Base-by-base conservation (phyloP, 1,140 invertebrate genomes). In the Aphidius ervi region DNA sequence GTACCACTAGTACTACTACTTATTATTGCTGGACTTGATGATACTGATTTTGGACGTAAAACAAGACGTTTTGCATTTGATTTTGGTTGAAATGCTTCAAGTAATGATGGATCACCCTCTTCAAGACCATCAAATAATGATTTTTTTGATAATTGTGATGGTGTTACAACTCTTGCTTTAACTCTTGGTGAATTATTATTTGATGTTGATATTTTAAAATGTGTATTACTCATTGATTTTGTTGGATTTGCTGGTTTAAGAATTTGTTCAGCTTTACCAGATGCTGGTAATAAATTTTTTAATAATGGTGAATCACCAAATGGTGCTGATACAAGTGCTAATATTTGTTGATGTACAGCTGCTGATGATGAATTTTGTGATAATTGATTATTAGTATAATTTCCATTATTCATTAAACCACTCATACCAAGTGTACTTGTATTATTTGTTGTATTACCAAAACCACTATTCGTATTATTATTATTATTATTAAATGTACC, bases 281-380 rank as follows among this genome's bases (percentile, higher is more conserved):
- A 82, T 46, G 81, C 81, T 47, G 83, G 82, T 55, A 87, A 81
- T 2, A 91, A 70, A 74, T 90, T 89, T 71, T 89, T 88, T 61
- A 92, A 85, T 7, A 92, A 79, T 6, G 88, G 86, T 47, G 87
- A 88, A 73, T 91, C 88, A n/a, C 90, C 90, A 68, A 89, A 93
- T 4, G 90, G 90, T 7, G 87, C 86, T 3, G 85, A 84, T 5
- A 87, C 84, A 7, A 91, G 78, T 7, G 87, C 83, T 49, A 88
- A 71, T 53, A 90, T 84, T 71, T 88, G 88, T 65, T 89, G 86
- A 72, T 85, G 85, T 6, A 86, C 81, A 9, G 74, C 81, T 64
- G 80, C 77, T 45, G 67, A 68, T n/a, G 68, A 67, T n/a, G 70
- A 70, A 56, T 68, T 74, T 55, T 79, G 80, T 54, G 68, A 31